These are phyloP conservation scores for Epirrhoe tristata DNA, from an alignment of 2,888 invertebrate species.

Conservation along the genomic window DNA sequence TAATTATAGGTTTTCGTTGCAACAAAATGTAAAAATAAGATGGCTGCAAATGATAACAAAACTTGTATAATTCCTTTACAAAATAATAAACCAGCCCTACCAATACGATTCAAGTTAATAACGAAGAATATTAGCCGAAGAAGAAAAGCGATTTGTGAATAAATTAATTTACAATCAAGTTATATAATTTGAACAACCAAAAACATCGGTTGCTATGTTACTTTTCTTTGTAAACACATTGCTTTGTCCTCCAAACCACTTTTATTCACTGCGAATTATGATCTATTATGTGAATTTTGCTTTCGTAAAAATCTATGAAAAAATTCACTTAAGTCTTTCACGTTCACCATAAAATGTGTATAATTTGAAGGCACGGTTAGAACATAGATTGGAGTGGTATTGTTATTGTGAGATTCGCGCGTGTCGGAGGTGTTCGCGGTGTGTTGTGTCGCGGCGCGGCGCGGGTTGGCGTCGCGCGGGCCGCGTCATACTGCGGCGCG, in stretches of 20 bases:
- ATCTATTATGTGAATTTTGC: slow-evolving; percentile 32
- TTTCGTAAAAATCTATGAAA: slow-evolving; percentile 30
- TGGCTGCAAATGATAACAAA: too few relatives aligned
- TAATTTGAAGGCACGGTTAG: slow-evolving; percentile 67
- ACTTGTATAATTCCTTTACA: too few relatives aligned
- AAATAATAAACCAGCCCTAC: not conserved
- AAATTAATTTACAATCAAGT: slow-evolving; percentile 17
- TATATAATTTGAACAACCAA: slow-evolving; percentile 48
- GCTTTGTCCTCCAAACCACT: slow-evolving; percentile 63
- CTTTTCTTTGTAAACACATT: slow-evolving; percentile 77
- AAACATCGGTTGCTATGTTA: slow-evolving; percentile 72
- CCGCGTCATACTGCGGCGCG: slow-evolving; percentile 80
- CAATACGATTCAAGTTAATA: not conserved
- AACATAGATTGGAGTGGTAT: slow-evolving; percentile 41
- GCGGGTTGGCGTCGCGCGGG: slow-evolving; percentile 70
- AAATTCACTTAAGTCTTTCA: slow-evolving; percentile 23
- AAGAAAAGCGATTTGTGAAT: not conserved
- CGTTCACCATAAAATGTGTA: slow-evolving; percentile 42
- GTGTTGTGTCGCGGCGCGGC: slow-evolving; percentile 54
- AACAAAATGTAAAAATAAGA: too few relatives aligned
- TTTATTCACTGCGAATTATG: slow-evolving; percentile 45
- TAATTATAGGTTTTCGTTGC: too few relatives aligned
- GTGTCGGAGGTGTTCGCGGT: slow-evolving; percentile 36
- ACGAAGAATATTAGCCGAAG: not conserved
- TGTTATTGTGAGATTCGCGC: slow-evolving; percentile 39